These are phyloP conservation scores for Cheirogaleus medius DNA, from an alignment of 2,113 vertebrate species.

Conservation along the genomic window DNA sequence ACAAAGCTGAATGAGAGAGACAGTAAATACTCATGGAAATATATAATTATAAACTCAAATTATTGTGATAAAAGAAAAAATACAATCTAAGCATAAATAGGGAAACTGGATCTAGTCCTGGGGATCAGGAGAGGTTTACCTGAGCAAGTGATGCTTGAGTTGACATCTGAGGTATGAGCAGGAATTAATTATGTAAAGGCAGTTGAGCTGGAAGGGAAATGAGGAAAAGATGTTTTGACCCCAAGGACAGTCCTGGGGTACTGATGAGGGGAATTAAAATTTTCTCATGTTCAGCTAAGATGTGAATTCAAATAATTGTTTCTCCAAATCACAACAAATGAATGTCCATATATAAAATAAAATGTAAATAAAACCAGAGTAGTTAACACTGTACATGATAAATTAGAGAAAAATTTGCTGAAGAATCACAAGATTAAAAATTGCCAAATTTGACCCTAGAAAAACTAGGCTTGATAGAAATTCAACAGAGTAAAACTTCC, in stretches of 20 bases:
- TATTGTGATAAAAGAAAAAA: neutral
- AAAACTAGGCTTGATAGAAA: neutral
- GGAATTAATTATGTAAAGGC: neutral
- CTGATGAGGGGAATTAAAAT: neutral
- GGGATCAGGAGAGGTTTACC: neutral
- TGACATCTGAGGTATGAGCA: neutral
- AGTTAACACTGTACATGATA: neutral
- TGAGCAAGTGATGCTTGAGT: neutral
- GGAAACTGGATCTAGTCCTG: neutral
- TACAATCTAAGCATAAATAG: neutral
- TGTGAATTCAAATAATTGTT: neutral
- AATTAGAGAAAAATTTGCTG: neutral
- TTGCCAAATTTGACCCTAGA: neutral
- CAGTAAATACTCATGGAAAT: neutral
- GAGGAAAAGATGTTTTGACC: neutral
- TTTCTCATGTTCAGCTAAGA: neutral
- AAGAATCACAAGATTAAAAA: constrained; percentile 14
- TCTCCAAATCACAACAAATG: neutral
- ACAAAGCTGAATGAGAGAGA: neutral
- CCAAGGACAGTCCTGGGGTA: neutral
- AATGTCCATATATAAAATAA: neutral
- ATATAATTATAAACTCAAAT: neutral
- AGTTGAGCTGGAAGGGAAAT: neutral
- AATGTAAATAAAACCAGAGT: constrained; percentile 26
- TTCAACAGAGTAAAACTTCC: neutral